Evolutionary conservation across 2,113 vertebrate genomes (phyloP).

Genomic region (Laterallus jamaicensis): DNA sequence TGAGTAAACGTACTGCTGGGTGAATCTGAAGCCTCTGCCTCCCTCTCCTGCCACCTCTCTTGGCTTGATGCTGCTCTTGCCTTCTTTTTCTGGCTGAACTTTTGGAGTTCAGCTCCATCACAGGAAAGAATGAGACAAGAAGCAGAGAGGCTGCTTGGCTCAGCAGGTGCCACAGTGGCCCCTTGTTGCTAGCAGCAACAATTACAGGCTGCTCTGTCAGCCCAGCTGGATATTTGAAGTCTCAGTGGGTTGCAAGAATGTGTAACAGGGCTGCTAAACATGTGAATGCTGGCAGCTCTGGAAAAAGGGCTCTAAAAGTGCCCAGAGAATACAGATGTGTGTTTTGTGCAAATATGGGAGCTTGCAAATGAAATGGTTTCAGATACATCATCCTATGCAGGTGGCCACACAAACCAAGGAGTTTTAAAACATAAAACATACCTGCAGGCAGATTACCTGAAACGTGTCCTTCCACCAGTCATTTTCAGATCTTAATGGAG

Average conservation of each 20-base stretch:
- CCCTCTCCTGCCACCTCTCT: background rate
- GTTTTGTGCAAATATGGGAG: background rate
- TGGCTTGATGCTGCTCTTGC: background rate
- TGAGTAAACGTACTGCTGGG: background rate
- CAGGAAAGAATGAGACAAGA: background rate
- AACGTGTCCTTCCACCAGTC: background rate
- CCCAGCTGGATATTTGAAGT: background rate
- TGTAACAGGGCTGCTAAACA: background rate
- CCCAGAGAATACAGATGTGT: background rate
- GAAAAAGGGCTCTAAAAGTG: background rate
- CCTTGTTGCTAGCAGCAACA: slow-evolving; percentile 27
- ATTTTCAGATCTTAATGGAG: background rate
- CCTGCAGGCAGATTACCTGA: background rate
- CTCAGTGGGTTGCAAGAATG: background rate
- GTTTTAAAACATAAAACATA: background rate
- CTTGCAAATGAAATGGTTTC: background rate
- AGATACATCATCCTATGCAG: background rate
- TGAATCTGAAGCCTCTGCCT: background rate
- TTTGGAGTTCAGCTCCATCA: background rate
- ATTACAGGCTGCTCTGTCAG: background rate
- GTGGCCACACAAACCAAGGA: background rate
- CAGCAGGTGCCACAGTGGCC: background rate
- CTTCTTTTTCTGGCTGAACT: background rate
- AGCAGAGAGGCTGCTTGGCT: background rate
- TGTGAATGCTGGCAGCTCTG: background rate